Evolutionary conservation across 2,113 vertebrate species (phyloP).

Genomic region (Calyptommatus sinebrachiatus): DNA sequence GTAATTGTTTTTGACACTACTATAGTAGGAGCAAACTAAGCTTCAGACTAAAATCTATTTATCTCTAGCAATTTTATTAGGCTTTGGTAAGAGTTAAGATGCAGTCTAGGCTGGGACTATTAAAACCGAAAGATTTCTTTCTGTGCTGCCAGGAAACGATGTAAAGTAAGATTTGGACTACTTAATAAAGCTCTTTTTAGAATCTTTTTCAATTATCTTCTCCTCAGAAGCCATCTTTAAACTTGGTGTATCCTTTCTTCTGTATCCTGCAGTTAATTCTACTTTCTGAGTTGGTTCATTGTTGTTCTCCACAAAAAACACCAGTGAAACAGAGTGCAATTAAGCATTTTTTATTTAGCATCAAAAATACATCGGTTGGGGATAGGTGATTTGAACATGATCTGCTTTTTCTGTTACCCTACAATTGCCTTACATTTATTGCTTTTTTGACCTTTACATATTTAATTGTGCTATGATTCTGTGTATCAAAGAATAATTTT

Average conservation of each 20-base stretch:
- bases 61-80: not conserved
- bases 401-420: not conserved
- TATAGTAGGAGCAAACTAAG: not conserved
- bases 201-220: not conserved
- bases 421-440: no score
- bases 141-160: not conserved
- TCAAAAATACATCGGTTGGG: not conserved
- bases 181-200: constrained; percentile 24
- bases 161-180: no score
- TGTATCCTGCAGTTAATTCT: not conserved
- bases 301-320: not conserved
- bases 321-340: not conserved
- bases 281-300: not conserved
- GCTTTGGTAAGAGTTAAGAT: no score
- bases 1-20: not conserved
- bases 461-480: not conserved
- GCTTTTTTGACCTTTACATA: no score
- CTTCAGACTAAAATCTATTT: not conserved
- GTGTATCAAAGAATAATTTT: not conserved
- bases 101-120: not conserved
- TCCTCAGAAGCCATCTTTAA: not conserved
- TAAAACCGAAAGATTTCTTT: not conserved
- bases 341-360: constrained; percentile 9
- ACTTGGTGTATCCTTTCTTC: not conserved
- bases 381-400: not conserved